Base-by-base conservation (phyloP, 2,888 invertebrate genomes). In the Pyralis farinalis region DNA sequence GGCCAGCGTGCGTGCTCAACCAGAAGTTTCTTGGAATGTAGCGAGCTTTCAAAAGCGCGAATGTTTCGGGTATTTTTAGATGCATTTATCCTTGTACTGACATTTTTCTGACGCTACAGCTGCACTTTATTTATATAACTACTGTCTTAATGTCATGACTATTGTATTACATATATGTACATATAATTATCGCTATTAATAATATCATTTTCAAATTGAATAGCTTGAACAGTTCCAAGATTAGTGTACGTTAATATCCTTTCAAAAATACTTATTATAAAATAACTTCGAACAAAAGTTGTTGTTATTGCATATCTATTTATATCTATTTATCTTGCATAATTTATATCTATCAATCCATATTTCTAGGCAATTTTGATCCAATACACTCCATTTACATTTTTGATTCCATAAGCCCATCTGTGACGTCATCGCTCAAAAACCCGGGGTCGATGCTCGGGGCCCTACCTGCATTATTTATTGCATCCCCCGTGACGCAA, bases 401-500 rank as follows among this genome's bases (percentile, higher is more conserved):
- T 67, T 63, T 71, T 72, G 60, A 58, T 59, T 47, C 63, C 61
- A 53, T 70, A 50, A 45, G 49, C 49, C 54, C 61, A 57, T 43
- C 51, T 48, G 51, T 87, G 86, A 86, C 86, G 85, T 86, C 86
- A 85, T 55, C 55, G 46, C 47, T 69, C 48, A 69, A 76, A 68
- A 73, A 71, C 33, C 27, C 39, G 85, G 79, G 87, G 87, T 87
- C 86, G 86, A 61, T 79, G 86, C 66, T 76, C 86, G 76, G 70
- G 73, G 63, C 79, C 74, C 72, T 85, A 87, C 87, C 87, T 87
- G 87, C 74, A 75, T 83, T 87, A 87, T 88, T 86, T 85, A 73
- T 75, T 71, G 71, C 84, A 82, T 76, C 80, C 83, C 82, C 65
- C 59, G 66, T 79, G 75, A 82, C 76, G 77, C 67, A 72, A 77